Percentiles rank a stretch among this genome's conserved stretches.
Conservation (phyloP, 2,888 invertebrate genomes). For the Oligia strigilis region DNA sequence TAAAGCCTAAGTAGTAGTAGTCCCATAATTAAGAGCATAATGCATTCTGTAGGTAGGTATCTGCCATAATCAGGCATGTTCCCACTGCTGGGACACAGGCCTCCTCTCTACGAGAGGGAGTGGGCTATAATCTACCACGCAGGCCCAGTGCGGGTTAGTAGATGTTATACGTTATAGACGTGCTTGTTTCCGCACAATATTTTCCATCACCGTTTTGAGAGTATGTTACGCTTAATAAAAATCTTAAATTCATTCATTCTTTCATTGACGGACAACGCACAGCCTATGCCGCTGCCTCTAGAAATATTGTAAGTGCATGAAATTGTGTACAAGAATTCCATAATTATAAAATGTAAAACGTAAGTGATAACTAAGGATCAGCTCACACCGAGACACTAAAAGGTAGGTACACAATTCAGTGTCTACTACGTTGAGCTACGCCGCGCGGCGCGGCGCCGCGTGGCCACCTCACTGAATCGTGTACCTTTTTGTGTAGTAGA, state of each 20-base stretch:
- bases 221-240: neutral
- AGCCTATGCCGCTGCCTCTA: neutral
- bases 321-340: neutral
- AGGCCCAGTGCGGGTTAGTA: too few relatives aligned
- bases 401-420: too few relatives aligned
- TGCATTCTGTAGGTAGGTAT: neutral
- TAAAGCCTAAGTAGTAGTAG: neutral
- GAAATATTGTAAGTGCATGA: neutral
- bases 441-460: too few relatives aligned
- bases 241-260: neutral
- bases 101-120: too few relatives aligned
- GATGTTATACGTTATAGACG: neutral
- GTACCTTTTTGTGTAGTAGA: too few relatives aligned
- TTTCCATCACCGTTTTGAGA: too few relatives aligned
- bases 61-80: neutral
- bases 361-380: neutral
- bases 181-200: neutral
- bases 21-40: neutral
- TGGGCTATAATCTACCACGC: too few relatives aligned
- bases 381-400: too few relatives aligned
- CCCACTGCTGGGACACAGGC: neutral
- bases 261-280: neutral
- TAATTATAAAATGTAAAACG: neutral
- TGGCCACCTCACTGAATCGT: too few relatives aligned
- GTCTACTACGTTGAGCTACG: too few relatives aligned